phyloP scores from a whole-genome alignment of 92 coral and sea anemone species.

The Parazoanthus atlanticus region DNA sequence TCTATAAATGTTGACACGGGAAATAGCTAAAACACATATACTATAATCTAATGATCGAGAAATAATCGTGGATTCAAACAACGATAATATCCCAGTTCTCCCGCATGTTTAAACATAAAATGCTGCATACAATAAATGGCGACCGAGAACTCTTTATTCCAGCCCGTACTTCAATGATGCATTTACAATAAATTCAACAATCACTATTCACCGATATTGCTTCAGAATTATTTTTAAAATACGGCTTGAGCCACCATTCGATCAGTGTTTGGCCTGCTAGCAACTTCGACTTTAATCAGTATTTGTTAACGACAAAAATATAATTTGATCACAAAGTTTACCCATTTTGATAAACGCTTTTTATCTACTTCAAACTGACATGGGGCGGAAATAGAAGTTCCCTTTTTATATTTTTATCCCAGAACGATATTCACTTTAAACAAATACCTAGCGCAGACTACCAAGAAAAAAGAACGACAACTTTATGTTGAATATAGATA shows the following conservation, averaged over 20 bases:
- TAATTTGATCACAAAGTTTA: conserved; percentile 27
- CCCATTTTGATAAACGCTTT: not conserved
- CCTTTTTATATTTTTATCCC: not conserved
- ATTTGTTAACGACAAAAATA: conserved; percentile 34
- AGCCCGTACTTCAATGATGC: not conserved
- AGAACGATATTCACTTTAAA: not conserved
- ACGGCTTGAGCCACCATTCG: not conserved
- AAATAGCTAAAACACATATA: conserved; percentile 26
- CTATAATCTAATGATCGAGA: conserved; percentile 40
- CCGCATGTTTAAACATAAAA: not conserved
- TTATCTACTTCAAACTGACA: conserved; percentile 20
- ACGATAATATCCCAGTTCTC: conserved; percentile 18
- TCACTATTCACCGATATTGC: not conserved
- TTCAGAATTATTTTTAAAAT: not conserved
- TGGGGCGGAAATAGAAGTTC: not conserved
- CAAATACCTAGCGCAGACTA: not conserved
- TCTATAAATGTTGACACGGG: conserved; percentile 30
- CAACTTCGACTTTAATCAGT: conserved; percentile 5
- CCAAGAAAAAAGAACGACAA: not conserved
- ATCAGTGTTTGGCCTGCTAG: not conserved
- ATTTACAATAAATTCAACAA: not conserved
- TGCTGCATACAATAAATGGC: not conserved
- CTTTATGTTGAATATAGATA: conserved; percentile 1
- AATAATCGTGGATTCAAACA: conserved; percentile 28
- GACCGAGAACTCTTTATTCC: not conserved